Percentiles rank a stretch among this genome's conserved stretches.
phyloP scores from a whole-genome alignment of 1,140 invertebrate genomes.

The Aleiodes sp. region DNA sequence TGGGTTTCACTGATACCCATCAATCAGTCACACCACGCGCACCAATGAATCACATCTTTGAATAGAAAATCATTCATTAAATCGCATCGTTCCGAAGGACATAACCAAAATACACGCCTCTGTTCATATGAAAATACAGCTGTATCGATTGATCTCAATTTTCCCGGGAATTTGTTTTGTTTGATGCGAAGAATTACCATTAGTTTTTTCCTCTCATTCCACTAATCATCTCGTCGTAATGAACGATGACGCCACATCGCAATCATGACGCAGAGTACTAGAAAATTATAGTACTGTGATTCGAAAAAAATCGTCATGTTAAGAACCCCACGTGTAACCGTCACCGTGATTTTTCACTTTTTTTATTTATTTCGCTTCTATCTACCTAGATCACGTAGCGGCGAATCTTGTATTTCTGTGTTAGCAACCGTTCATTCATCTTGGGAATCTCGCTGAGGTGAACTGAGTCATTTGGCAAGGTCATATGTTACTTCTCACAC shows the following conservation, averaged over 20 bases:
- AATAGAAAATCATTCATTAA: conserved; percentile 20
- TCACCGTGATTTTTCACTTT: background rate
- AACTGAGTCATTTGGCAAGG: conserved; percentile 19
- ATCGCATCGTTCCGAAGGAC: conserved; percentile 9
- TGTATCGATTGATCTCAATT: conserved; percentile 21
- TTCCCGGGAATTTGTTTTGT: background rate
- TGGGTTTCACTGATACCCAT: background rate
- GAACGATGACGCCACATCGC: background rate
- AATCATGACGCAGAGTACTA: background rate
- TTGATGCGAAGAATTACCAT: too few species aligned
- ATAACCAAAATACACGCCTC: conserved; percentile 13
- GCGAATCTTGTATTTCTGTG: background rate
- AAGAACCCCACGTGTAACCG: too few species aligned
- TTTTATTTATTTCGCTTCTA: too few species aligned
- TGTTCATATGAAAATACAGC: background rate
- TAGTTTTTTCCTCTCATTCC: background rate
- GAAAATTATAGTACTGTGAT: background rate
- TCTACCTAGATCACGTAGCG: too few species aligned
- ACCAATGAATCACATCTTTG: conserved; percentile 23
- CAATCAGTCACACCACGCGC: conserved; percentile 20
- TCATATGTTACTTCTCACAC: background rate
- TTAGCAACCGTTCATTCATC: conserved; percentile 33
- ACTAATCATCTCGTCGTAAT: background rate
- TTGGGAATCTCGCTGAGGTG: conserved; percentile 10
- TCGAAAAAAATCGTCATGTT: background rate